Conservation (phyloP, 2,113 vertebrate species). For the Peromyscus maniculatus region DNA sequence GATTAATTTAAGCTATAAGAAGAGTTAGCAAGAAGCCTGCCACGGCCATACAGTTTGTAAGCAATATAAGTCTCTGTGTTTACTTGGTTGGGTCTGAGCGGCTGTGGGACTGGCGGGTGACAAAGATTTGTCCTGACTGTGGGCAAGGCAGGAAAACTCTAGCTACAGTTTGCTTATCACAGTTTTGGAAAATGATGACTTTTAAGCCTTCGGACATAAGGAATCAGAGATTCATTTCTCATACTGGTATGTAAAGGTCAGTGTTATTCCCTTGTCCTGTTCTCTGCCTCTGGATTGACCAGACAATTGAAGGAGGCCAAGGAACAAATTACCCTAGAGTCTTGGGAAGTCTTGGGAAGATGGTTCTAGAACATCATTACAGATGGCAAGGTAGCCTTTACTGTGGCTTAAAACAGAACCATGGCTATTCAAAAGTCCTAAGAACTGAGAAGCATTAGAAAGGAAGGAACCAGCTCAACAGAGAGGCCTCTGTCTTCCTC, state of each 20-base stretch:
- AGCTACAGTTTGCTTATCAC: constrained; percentile 35
- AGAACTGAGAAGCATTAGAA: not conserved
- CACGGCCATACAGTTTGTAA: too few species aligned
- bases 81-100: too few species aligned
- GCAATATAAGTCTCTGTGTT: too few species aligned
- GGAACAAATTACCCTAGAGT: not conserved
- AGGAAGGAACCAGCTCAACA: not conserved
- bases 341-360: constrained; percentile 25
- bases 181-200: constrained; percentile 9
- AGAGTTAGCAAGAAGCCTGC: too few species aligned
- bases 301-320: not conserved
- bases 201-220: constrained; percentile 7
- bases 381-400: not conserved
- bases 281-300: not conserved
- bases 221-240: constrained; percentile 21
- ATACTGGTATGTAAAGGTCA: not conserved
- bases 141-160: too few species aligned
- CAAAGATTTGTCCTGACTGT: too few species aligned
- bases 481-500: too few species aligned
- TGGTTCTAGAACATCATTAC: not conserved
- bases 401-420: not conserved
- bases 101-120: too few species aligned
- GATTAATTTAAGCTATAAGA: too few species aligned
- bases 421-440: not conserved
- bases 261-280: not conserved